These are phyloP conservation scores for Rhabdomys dilectus DNA, from an alignment of 2,113 vertebrate species.

Conservation along the genomic window DNA sequence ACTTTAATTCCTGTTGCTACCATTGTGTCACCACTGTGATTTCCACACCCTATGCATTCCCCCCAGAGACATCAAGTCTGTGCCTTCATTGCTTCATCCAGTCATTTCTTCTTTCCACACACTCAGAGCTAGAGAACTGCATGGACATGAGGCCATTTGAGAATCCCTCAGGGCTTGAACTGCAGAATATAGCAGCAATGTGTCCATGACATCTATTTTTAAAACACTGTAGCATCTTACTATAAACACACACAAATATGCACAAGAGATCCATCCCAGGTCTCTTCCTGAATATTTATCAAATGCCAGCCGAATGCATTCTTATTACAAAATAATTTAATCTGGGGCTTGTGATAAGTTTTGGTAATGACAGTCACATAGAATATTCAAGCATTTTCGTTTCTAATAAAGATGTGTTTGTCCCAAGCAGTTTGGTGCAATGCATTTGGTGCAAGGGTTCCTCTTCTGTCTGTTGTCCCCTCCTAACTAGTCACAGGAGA, in stretches of 20 bases:
- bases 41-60: not conserved
- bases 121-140: not conserved
- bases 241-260: not conserved
- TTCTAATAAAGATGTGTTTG: not conserved
- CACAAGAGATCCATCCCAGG: not conserved
- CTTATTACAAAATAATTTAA: not conserved
- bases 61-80: no score
- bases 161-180: accelerated
- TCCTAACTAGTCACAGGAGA: not conserved
- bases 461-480: not conserved
- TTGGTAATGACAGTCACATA: not conserved
- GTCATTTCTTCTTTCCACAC: not conserved
- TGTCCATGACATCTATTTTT: not conserved
- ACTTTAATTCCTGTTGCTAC: no score
- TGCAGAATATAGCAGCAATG: not conserved
- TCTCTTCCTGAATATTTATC: not conserved
- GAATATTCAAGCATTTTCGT: not conserved
- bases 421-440: not conserved
- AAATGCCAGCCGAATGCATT: not conserved
- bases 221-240: not conserved
- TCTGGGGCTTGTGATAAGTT: not conserved
- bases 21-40: accelerated
- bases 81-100: not conserved
- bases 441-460: not conserved
- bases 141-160: not conserved